Percentiles rank a stretch among this genome's conserved stretches.
Evolutionary conservation across 2,113 vertebrate species (phyloP).

Genomic region (Probosciger aterrimus): DNA sequence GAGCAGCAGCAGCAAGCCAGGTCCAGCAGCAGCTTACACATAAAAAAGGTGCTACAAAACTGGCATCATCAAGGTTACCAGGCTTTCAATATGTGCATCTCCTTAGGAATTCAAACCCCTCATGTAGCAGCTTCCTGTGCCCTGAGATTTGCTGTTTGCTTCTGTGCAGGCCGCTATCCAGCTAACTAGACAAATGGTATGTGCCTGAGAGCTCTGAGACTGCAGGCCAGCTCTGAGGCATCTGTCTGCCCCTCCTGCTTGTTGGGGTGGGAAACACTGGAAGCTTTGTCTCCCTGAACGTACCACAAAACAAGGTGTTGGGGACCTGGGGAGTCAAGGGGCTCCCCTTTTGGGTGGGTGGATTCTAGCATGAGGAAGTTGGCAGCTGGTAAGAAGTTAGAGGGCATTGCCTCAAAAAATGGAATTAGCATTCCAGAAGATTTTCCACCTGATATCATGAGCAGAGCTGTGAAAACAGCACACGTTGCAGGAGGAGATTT

Average conservation of each 20-base stretch:
- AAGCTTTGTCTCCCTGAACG: background rate
- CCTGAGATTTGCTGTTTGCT: background rate
- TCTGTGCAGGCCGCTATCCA: background rate
- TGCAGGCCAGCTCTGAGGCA: background rate
- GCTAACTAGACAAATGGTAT: fast-evolving
- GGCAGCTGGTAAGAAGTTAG: background rate
- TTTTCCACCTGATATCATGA: background rate
- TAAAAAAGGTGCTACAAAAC: background rate
- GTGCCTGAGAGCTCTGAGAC: background rate
- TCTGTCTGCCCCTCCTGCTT: background rate
- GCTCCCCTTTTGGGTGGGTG: background rate
- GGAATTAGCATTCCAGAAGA: background rate
- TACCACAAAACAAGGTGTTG: background rate
- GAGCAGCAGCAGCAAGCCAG: background rate
- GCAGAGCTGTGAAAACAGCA: background rate
- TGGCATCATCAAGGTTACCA: background rate
- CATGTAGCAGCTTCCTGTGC: background rate
- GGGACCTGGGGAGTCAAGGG: background rate
- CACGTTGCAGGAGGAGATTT: background rate
- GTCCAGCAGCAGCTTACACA: background rate
- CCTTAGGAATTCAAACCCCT: background rate
- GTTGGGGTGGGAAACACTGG: fast-evolving
- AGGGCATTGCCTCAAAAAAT: background rate
- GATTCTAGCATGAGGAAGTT: fast-evolving
- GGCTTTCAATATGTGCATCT: background rate